Percentiles rank a stretch among this genome's conserved stretches.
These are phyloP conservation scores for Anarsia innoxiella DNA, from an alignment of 2,888 invertebrate genomes.

Conservation along the genomic window DNA sequence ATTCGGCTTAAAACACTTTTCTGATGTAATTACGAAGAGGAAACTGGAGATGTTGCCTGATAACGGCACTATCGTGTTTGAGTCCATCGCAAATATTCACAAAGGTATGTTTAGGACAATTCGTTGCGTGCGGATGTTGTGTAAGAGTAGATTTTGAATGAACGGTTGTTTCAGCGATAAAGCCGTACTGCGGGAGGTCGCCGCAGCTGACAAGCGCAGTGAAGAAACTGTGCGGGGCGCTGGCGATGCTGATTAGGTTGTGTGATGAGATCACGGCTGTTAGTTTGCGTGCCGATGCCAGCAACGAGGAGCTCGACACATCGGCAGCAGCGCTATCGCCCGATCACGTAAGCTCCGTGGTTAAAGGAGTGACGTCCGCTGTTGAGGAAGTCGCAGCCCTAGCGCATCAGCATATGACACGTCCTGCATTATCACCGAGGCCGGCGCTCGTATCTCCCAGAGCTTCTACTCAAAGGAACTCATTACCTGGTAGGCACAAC, in stretches of 20 bases:
- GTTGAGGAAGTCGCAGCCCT: constrained; percentile 78
- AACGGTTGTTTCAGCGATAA: constrained; percentile 55
- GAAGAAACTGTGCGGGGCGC: constrained; percentile 88
- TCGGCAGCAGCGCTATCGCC: constrained; percentile 52
- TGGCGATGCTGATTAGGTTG: constrained; percentile 90
- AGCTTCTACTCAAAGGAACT: constrained; percentile 68
- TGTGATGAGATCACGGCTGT: constrained; percentile 92
- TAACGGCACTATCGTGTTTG: constrained; percentile 94
- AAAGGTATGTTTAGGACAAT: constrained; percentile 60
- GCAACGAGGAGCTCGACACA: constrained; percentile 50
- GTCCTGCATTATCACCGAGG: constrained; percentile 64
- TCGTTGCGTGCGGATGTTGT: neutral
- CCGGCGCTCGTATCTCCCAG: constrained; percentile 63
- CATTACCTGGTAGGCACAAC: constrained; percentile 55
- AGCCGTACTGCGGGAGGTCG: constrained; percentile 73
- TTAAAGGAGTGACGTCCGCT: constrained; percentile 55
- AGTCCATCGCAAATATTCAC: constrained; percentile 92
- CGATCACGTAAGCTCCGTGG: constrained; percentile 58
- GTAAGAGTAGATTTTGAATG: neutral
- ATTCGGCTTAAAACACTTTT: constrained; percentile 86
- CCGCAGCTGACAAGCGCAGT: constrained; percentile 85
- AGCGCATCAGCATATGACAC: constrained; percentile 87
- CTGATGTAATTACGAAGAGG: constrained; percentile 93
- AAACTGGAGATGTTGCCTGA: constrained; percentile 95
- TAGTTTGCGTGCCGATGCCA: constrained; percentile 77